Conservation (phyloP, 2,113 vertebrate genomes). For the Morone chrysops region DNA sequence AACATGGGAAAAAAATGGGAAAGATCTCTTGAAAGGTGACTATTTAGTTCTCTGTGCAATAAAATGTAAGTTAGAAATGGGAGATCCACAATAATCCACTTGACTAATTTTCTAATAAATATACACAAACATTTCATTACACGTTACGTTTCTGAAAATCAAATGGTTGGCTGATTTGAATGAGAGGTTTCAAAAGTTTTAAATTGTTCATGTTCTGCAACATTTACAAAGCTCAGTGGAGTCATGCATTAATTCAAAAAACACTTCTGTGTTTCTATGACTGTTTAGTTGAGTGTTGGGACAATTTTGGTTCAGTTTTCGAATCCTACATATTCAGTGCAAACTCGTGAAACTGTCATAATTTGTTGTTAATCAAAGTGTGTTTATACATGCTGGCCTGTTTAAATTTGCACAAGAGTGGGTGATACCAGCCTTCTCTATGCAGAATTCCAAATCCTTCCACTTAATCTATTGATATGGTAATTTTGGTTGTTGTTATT, state of each 20-base stretch:
- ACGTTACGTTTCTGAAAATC: slow-evolving; percentile 4
- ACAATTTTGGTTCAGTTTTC: too few relatives aligned
- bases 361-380: too few relatives aligned
- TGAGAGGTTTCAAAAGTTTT: not conserved
- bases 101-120: slow-evolving; percentile 10
- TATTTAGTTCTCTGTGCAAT: not conserved
- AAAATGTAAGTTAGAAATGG: not conserved
- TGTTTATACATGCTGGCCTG: too few relatives aligned
- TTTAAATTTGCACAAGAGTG: too few relatives aligned
- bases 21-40: not conserved
- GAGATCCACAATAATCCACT: not conserved
- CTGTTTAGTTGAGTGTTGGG: not conserved
- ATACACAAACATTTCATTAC: slow-evolving; percentile 9
- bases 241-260: slow-evolving; percentile 4
- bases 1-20: slow-evolving; percentile 62
- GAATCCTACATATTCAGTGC: too few relatives aligned
- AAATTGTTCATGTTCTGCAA: not conserved
- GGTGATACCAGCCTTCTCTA: too few relatives aligned
- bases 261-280: not conserved
- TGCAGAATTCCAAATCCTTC: too few relatives aligned
- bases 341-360: too few relatives aligned
- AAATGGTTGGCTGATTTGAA: not conserved
- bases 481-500: too few relatives aligned
- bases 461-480: too few relatives aligned
- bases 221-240: not conserved